Evolutionary conservation across 2,113 vertebrate species (phyloP).

Genomic region (Dendrocopos noguchii): DNA sequence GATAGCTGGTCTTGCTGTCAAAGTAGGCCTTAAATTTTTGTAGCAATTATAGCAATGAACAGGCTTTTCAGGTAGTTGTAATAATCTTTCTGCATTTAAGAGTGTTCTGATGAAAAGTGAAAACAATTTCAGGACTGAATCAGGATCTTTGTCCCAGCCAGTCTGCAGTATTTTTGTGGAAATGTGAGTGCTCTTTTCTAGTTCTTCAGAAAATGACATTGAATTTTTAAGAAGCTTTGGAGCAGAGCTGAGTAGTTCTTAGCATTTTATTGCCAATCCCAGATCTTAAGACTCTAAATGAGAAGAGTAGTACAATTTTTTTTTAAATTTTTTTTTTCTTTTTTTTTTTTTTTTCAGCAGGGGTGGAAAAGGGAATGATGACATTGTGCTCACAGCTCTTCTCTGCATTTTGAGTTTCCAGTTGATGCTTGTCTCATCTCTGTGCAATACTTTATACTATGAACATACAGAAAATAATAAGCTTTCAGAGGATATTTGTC

Average conservation of each 20-base stretch:
- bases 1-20: neutral
- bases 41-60: neutral
- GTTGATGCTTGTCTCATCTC: neutral
- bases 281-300: neutral
- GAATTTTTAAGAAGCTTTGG: neutral
- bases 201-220: neutral
- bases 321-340: too few relatives aligned
- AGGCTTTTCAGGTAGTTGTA: neutral
- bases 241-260: neutral
- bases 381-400: neutral
- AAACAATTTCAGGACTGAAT: neutral
- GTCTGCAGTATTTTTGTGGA: neutral
- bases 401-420: neutral
- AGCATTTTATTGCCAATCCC: neutral
- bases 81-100: neutral
- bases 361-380: neutral
- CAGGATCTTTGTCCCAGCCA: neutral
- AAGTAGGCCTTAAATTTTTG: neutral
- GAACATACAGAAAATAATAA: neutral
- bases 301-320: rapidly evolving
- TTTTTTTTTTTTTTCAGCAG: neutral
- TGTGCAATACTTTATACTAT: neutral
- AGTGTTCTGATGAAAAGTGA: neutral
- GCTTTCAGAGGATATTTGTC: neutral
- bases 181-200: neutral